Evolutionary conservation across 2,888 invertebrate genomes (phyloP), one percentile per base, ranked within the genome.

Genomic region (Drosophila quinaria): DNA sequence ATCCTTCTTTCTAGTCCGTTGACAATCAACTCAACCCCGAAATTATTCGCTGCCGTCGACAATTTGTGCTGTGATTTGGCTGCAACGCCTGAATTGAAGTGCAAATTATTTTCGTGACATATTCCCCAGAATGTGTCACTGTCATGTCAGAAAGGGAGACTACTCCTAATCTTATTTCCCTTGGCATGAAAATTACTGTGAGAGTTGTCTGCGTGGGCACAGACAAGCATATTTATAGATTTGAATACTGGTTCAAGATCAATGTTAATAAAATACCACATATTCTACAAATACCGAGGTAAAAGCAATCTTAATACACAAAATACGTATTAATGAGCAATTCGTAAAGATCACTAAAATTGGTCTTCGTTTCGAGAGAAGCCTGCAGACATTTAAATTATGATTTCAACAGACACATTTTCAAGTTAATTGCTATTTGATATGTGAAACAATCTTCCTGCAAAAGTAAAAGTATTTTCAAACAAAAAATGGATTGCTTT

Each of bases 1-100:
- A 80, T 65, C 65, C 75, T 47, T 55, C 78, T 83, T 89, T 85
- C 85, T 81, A 89, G 75, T 81, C 74, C 60, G 74, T 74, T 86
- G 62, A 15, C 71, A 59, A 33, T 71, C 68, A 76, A 89, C 44
- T 89, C 76, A 79, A 81, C 79, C 86, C 56, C 69, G 89, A 86
- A 86, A 89, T 86, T 81, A 86, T 76, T 70, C 72, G 74, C 50
- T 52, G 75, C 17, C 29, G 55, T 22, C 66, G 61, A 44, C 42
- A 19, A 44, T 37, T 33, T 60, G 37, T 50, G 39, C 42, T 54
- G 51, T n/a, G 58, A 61, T 51, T 67, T 71, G 52, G 44, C 31
- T 42, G 62, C 59, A 70, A 46, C 74, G 79, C 75, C 78, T 78
- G 49, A 78, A 33, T 10, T 70, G 55, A 78, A 74, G 64, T 78